Evolutionary conservation across 2,113 vertebrate genomes (phyloP), one percentile per base, ranked within the genome.

Genomic region (Australoheros scitulus): DNA sequence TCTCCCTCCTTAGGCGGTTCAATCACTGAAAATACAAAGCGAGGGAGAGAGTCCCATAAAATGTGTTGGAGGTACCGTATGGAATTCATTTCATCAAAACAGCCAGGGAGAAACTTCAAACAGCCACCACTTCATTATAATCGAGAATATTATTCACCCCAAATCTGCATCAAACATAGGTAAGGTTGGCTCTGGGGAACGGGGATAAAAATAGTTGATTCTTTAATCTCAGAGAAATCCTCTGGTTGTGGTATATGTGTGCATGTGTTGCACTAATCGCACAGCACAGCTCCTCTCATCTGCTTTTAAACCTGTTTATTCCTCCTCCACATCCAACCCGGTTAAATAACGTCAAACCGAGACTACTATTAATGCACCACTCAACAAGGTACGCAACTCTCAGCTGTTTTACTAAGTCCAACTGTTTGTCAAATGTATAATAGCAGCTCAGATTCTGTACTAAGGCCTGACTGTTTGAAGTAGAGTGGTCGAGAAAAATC

Each of bases 21-120:
- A 86, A 81, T 90, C 82, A 81, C 14, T 76, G 75, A n/a, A 85
- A 91, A 87, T 65, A 88, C 63, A 88, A 90, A 85, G 72, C 22
- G 3, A 20, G 34, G 47, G 41, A 81, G 74, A 9, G 77, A 85
- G 60, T 77, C 84, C 79, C 55, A 79, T 88, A 77, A 88, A 92
- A 76, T 79, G 79, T 56, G 88, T 85, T 79, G 56, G 65, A 83
- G 79, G 59, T 60, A 55, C 29, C 8, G n/a, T 87, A 72, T 79
- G 79, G 80, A 86, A 81, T 84, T 91, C 38, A 86, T 89, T 87
- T 87, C 9, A 76, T 89, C 78, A 78, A 80, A 90, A 86, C 85
- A 90, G 81, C 86, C 64, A 55, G 65, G 84, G 61, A 85, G 77
- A 88, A 91, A 92, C 91, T 92, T 93, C 91, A 94, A 92, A 93